A percentile compares a stretch with the other conserved stretches of the same genome.
These are phyloP conservation scores for Rotaria macrura DNA, from an alignment of 2,888 invertebrate genomes.

Conservation along the genomic window DNA sequence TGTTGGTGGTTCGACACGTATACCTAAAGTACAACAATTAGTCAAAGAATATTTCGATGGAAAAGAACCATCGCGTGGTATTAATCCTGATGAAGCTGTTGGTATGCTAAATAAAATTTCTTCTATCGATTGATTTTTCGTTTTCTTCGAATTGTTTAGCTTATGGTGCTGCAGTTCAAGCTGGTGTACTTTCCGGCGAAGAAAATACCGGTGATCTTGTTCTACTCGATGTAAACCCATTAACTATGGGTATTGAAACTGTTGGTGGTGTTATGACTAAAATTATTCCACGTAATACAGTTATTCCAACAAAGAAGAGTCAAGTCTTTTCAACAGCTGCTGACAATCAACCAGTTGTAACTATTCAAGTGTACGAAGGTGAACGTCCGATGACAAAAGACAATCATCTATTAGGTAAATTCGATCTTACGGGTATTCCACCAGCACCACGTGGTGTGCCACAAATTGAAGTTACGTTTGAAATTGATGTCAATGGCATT, in stretches of 20 bases:
- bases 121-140: too few species aligned
- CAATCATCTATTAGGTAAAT: conserved; percentile 75
- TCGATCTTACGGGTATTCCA: conserved; percentile 88
- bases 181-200: conserved; percentile 90
- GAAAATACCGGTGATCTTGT: conserved; percentile 89
- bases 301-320: conserved; percentile 96
- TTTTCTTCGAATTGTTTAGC: conserved; percentile 52
- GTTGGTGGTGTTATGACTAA: conserved; percentile 99
- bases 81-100: conserved; percentile 96
- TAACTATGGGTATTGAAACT: conserved; percentile 98
- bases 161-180: conserved; percentile 95
- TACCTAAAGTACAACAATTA: conserved; percentile 75
- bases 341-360: conserved; percentile 96
- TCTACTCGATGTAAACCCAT: conserved; percentile 88
- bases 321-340: conserved; percentile 98
- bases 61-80: conserved; percentile 94
- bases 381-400: conserved; percentile 51
- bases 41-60: conserved; percentile 70
- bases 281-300: conserved; percentile 88
- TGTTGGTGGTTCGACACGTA: conserved; percentile 96
- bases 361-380: conserved; percentile 64
- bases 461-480: conserved; percentile 53
- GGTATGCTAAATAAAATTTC: background rate
- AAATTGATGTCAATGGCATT: conserved; percentile 71
- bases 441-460: conserved; percentile 81